Conservation (phyloP, 2,797 vertebrate species). For the Propithecus perrieri region DNA sequence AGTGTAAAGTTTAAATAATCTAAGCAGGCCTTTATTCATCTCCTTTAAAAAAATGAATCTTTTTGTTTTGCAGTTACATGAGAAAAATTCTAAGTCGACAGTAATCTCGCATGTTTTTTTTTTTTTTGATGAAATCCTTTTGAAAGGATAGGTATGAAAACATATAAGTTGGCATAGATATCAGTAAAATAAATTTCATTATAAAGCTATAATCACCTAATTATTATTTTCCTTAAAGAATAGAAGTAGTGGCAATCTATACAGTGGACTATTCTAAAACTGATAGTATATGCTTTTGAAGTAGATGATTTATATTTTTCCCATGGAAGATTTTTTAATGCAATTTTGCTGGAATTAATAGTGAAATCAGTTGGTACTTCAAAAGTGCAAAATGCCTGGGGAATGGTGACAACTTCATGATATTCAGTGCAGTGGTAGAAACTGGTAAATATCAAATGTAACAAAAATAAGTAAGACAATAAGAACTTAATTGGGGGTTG, state of each 20-base stretch:
- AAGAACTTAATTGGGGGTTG: background rate
- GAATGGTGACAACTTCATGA: background rate
- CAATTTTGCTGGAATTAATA: slow-evolving; percentile 1
- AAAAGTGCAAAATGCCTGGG: background rate
- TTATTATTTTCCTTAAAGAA: slow-evolving; percentile 29
- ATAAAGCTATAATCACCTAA: background rate
- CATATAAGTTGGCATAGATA: background rate
- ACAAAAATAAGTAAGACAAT: background rate
- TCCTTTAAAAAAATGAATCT: background rate
- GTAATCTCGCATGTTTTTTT: background rate
- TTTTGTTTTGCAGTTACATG: background rate
- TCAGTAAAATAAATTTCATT: background rate
- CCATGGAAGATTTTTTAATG: background rate
- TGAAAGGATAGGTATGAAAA: background rate
- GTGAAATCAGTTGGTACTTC: slow-evolving; percentile 32
- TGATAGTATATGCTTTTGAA: background rate
- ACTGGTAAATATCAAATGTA: background rate
- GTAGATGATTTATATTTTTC: slow-evolving; percentile 39
- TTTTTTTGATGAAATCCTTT: background rate
- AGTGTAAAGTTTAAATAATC: background rate
- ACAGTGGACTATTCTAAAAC: background rate
- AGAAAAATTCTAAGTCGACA: background rate
- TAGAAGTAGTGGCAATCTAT: background rate
- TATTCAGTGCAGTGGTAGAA: background rate
- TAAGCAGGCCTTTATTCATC: background rate